These are phyloP conservation scores for Sarcophaga rosellei DNA, from an alignment of 2,888 invertebrate species.

Conservation along the genomic window DNA sequence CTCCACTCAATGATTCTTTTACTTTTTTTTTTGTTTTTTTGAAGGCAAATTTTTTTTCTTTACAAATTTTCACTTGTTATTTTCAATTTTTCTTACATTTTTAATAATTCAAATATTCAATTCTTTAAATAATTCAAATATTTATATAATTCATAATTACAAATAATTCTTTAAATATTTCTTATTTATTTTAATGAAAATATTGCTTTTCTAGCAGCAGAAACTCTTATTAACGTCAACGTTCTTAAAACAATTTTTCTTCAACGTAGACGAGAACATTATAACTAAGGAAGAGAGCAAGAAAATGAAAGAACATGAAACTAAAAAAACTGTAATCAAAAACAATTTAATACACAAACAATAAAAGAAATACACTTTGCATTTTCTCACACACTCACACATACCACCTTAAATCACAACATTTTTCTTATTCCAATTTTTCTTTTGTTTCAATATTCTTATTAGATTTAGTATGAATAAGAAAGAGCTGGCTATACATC, in stretches of 20 bases:
- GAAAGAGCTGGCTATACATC: slow-evolving; percentile 49
- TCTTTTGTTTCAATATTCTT: slow-evolving; percentile 51
- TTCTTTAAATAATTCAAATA: not conserved
- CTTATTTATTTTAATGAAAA: slow-evolving; percentile 4
- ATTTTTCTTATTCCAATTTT: slow-evolving; percentile 48
- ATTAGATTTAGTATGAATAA: slow-evolving; percentile 63
- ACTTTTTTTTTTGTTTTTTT: too few species aligned
- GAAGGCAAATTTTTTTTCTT: too few species aligned
- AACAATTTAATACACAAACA: slow-evolving; percentile 40
- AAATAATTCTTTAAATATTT: not conserved
- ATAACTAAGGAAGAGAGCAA: slow-evolving; percentile 37
- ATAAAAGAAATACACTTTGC: slow-evolving; percentile 54
- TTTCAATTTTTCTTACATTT: not conserved
- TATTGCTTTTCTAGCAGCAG: slow-evolving; percentile 4
- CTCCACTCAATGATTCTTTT: too few species aligned
- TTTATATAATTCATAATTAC: not conserved
- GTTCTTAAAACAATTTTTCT: slow-evolving; percentile 46
- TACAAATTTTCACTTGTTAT: slow-evolving; percentile 33
- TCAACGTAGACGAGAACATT: slow-evolving; percentile 53
- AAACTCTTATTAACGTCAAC: slow-evolving; percentile 27
- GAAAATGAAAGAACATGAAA: slow-evolving; percentile 9
- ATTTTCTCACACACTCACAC: slow-evolving; percentile 46
- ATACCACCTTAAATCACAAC: too few species aligned
- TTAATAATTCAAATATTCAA: not conserved
- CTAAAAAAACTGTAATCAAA: slow-evolving; percentile 60